Evolutionary conservation across 2,888 invertebrate genomes (phyloP), one percentile per base, ranked within the genome.

Genomic region (Emmelina monodactyla): DNA sequence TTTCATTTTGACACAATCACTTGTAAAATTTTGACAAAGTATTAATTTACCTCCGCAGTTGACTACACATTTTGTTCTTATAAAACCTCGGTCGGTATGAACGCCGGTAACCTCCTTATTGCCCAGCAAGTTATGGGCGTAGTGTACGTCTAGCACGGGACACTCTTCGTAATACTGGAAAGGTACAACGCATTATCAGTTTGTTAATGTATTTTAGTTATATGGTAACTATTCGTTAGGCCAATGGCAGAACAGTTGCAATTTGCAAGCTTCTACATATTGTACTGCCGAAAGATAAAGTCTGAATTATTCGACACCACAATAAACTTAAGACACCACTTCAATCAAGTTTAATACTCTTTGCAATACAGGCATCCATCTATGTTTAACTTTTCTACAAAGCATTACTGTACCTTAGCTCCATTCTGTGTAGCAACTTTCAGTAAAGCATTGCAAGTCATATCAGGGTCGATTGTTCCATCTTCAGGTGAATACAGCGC

Each of bases 391-490:
- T n/a, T n/a, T n/a, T n/a, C n/a, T n/a, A n/a, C n/a, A n/a, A n/a
- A n/a, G n/a, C n/a, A n/a, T n/a, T n/a, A 19, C 19, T 25, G 49
- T 55, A 92, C 91, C 69, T 87, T 84, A 9, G 84, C 91, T 15
- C 92, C 93, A 50, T 85, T 82, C 39, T 71, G 76, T 0, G 82
- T 85, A 0, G 93, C 89, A n/a, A 85, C 85, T 60, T 87, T 86
- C 1, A 87, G 83, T 10, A 94, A 75, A 0, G 93, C 88, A 13
- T 83, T 81, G 51, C 92, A 90, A 22, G 89, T 83, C 84, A 91
- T 91, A 0, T 90, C 83, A 0, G 94, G 94, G 58, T 95, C 94
- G 19, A 94, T 86, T 6, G 86, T 87, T 2, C 94, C 94, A 63
- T 94, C 94, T 9, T 85, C 85, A 0, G 92, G 88, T 1, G 88